Percentiles rank a stretch among this genome's conserved stretches.
Evolutionary conservation across 2,113 vertebrate genomes (phyloP).

Genomic region (Acrocephalus arundinaceus): DNA sequence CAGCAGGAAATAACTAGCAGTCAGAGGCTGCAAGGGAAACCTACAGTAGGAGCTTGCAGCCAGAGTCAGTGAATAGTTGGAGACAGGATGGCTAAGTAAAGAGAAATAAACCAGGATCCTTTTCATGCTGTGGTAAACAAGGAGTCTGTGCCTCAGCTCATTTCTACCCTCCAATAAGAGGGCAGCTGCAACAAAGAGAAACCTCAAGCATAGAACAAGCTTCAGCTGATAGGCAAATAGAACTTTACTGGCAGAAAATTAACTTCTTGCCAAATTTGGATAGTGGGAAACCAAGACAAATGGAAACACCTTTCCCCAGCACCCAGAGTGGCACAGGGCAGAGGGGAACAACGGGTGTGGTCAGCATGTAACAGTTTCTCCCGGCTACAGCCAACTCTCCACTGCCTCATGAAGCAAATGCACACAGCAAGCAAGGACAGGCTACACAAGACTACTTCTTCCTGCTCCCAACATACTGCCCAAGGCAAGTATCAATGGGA

Average conservation of each 20-base stretch:
- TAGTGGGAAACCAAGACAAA: background rate
- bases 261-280: background rate
- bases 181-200: background rate
- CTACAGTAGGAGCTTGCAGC: background rate
- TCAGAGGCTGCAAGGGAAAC: background rate
- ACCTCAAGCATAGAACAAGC: background rate
- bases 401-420: background rate
- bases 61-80: background rate
- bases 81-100: background rate
- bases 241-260: background rate
- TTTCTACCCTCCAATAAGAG: background rate
- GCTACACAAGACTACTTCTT: background rate
- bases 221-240: background rate
- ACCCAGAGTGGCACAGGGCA: fast-evolving
- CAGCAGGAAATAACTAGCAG: background rate
- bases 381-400: background rate
- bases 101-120: background rate
- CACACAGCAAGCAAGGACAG: background rate
- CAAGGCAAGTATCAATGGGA: background rate
- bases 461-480: background rate
- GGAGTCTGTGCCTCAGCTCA: background rate
- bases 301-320: background rate
- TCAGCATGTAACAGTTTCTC: background rate
- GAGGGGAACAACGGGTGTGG: fast-evolving
- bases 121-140: background rate